Evolutionary conservation across 2,113 vertebrate genomes (phyloP), one percentile per base, ranked within the genome.

Genomic region (Diphyllodes magnificus): DNA sequence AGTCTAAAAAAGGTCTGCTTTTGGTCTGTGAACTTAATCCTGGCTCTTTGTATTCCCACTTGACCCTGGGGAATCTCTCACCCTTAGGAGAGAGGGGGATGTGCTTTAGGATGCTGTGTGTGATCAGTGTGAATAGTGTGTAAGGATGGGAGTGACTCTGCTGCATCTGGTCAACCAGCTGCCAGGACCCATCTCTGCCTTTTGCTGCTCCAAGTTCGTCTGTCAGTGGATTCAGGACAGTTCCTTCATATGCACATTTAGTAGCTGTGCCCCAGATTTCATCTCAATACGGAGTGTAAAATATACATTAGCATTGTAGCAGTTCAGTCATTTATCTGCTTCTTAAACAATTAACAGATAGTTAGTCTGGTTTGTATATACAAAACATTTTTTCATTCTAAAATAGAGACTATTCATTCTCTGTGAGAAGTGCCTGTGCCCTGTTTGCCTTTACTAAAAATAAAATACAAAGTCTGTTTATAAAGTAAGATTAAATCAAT

Each of bases 81-180:
- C 27, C 21, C 66, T 88, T 60, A 51, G 19, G 40, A 61, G 40
- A 61, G 35, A 69, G 69, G 7, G 6, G 25, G 25, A 42, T 76
- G 17, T 82, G 31, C 35, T 63, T 63, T 33, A 47, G 25, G 8
- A 33, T 20, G 42, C 11, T 27, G 5, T 8, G 8, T 30, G 50
- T 30, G 25, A n/a, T 53, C 28, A 28, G 11, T 6, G 11, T 1
- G 1, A 91, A 31, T 11, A 0, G 0, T 2, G 4, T 7, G 7
- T 49, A 57, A 53, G 28, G 56, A 69, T 45, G 16, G 23, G 39
- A 50, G 12, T 4, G 3, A 3, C 1, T 42, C 24, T 5, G 4
- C 9, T 31, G 37, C 18, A 22, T 13, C 14, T 57, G 3, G 1
- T 59, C 15, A 49, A 6, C 13, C 28, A 21, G 9, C 15, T 73